Percentiles rank a stretch among this genome's conserved stretches.
Evolutionary conservation across 2,888 invertebrate genomes (phyloP).

Genomic region (Apamea monoglypha): DNA sequence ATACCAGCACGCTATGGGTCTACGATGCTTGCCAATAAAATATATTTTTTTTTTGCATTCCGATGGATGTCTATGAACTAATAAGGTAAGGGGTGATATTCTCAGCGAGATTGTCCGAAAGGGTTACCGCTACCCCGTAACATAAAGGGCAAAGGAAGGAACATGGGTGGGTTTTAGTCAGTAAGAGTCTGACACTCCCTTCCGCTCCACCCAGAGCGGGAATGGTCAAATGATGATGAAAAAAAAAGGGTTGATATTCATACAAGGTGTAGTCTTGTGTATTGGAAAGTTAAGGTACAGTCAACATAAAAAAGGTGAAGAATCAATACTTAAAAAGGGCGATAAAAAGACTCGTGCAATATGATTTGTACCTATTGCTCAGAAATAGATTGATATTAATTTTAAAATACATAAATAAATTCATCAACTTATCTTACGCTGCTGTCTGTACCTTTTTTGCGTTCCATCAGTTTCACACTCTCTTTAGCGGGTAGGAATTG

Average conservation of each 20-base stretch:
- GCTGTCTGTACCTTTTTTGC: slow-evolving; percentile 9
- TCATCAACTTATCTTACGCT: not conserved
- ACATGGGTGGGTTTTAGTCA: too few relatives aligned
- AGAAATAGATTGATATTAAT: not conserved
- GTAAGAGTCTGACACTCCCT: too few relatives aligned
- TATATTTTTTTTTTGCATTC: not conserved
- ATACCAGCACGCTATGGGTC: too few relatives aligned
- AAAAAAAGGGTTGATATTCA: too few relatives aligned
- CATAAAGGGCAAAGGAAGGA: too few relatives aligned
- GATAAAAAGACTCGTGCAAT: not conserved
- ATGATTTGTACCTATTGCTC: not conserved
- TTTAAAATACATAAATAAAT: not conserved
- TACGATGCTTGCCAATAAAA: too few relatives aligned
- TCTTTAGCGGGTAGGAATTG: slow-evolving; percentile 31
- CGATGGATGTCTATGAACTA: not conserved
- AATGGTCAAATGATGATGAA: too few relatives aligned
- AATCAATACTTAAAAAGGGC: not conserved
- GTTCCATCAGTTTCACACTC: slow-evolving; percentile 14
- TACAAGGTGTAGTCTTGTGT: not conserved
- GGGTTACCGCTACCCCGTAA: too few relatives aligned
- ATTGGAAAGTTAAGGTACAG: not conserved
- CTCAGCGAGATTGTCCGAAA: too few relatives aligned
- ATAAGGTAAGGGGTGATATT: too few relatives aligned
- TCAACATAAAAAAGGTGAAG: not conserved
- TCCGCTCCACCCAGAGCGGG: too few relatives aligned